phyloP scores from a whole-genome alignment of 92 coral and sea anemone genomes.

The Diadumene lineata region DNA sequence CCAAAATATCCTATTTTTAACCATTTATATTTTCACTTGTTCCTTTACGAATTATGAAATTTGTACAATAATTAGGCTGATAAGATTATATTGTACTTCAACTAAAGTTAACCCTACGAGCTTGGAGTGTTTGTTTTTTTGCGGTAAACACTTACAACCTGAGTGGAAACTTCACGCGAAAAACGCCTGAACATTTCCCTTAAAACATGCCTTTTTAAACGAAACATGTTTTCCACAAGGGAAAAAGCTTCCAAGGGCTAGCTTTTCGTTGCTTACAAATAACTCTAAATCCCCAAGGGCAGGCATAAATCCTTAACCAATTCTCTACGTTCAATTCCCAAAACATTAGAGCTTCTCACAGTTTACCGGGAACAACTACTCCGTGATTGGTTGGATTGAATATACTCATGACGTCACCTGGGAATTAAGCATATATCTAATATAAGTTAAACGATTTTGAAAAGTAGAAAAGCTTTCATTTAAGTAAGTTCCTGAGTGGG shows the following conservation, averaged over 20 bases:
- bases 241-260: neutral
- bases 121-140: no score
- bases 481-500: no score
- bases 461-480: no score
- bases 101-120: no score
- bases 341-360: neutral
- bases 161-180: no score
- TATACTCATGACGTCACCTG: neutral
- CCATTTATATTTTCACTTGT: no score
- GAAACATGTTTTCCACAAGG: neutral
- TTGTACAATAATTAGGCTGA: no score
- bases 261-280: neutral
- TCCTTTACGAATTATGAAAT: no score
- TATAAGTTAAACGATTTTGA: neutral
- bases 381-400: neutral
- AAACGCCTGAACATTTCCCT: neutral
- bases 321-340: neutral
- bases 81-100: no score
- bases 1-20: no score
- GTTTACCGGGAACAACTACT: neutral
- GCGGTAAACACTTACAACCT: no score
- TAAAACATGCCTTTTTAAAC: no score
- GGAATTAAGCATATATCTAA: neutral
- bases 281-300: neutral
- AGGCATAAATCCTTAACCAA: neutral